These are phyloP conservation scores for Diachrysia chrysitis DNA, from an alignment of 2,888 invertebrate species.

Conservation along the genomic window DNA sequence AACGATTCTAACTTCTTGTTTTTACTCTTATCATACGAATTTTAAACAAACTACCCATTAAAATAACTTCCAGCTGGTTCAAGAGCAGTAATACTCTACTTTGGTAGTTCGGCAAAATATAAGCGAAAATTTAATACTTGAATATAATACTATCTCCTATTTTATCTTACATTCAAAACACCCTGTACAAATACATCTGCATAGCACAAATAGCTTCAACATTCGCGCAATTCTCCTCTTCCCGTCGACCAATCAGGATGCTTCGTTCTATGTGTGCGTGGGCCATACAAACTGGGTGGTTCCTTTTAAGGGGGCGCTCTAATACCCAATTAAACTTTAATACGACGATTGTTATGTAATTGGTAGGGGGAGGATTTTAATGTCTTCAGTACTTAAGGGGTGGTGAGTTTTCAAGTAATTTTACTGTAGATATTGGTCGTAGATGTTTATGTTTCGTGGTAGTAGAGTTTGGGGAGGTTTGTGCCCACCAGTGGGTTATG, in stretches of 20 bases:
- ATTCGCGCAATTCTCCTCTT: slow-evolving; percentile 60
- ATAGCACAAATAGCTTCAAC: slow-evolving; percentile 72
- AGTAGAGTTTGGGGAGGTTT: not conserved
- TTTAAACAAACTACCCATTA: too few species aligned
- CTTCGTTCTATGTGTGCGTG: slow-evolving; percentile 28
- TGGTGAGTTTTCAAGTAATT: not conserved
- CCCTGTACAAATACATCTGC: slow-evolving; percentile 71
- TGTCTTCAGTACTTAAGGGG: slow-evolving; percentile 45
- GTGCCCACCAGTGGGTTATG: not conserved
- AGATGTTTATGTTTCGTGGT: not conserved
- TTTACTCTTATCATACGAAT: too few species aligned
- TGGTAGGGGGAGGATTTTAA: slow-evolving; percentile 49
- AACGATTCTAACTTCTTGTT: too few species aligned
- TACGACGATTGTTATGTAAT: slow-evolving; percentile 66
- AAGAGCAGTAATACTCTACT: too few species aligned
- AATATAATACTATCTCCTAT: too few species aligned
- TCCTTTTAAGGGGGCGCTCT: slow-evolving; percentile 55
- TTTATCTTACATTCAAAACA: slow-evolving; percentile 39
- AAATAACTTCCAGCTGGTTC: too few species aligned
- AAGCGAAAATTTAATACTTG: too few species aligned
- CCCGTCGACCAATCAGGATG: slow-evolving; percentile 63
- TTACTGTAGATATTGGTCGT: not conserved
- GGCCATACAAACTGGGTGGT: slow-evolving; percentile 39
- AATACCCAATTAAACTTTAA: slow-evolving; percentile 70
- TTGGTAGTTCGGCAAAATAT: too few species aligned